Evolutionary conservation across 2,888 invertebrate species (phyloP), one percentile per base, ranked within the genome.

Genomic region (Linnaemya tessellans): DNA sequence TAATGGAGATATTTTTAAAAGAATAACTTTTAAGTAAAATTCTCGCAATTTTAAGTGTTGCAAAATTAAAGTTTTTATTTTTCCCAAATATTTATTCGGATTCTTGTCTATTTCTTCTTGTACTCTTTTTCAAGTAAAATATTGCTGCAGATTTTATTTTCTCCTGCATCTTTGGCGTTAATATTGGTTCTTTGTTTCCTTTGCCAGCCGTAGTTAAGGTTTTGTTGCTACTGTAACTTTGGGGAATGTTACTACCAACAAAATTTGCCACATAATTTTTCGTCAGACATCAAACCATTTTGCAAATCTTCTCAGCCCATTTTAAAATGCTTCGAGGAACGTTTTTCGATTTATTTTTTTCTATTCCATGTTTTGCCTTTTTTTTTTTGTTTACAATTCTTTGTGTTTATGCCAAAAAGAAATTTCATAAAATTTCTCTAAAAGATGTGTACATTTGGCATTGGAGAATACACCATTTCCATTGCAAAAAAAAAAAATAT

Each of bases 281-380:
- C 38, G 38, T 4, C 49, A 81, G 74, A 46, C 62, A 38, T 54
- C 38, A 70, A 64, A 56, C 68, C 68, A 46, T 75, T 43, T 75
- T 70, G 60, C 68, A 68, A 80, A 70, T 9, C 51, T 51, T 74
- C 64, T 54, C 54, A 68, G 41, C 54, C 62, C 78, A 78, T 71
- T 60, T 56, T 25, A 18, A 80, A 71, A 56, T 84, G 15, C 46
- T 41, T 30, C 38, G 18, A 60, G 18, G 46, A 77, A 77, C 67
- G 54, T 30, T 46, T 77, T 67, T 35, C 13, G 22, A 62, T 35
- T 41, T 46, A 30, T 51, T 35, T 64, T n/a, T 30, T 35, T 64
- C 30, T 75, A 4, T 3, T 64, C 22, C 30, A 51, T 56, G n/a
- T n/a, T n/a, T n/a, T n/a, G n/a, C n/a, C 11, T 49, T 30, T 41